Evolutionary conservation across 1,140 invertebrate species (phyloP), one percentile per base, ranked within the genome.

Genomic region (Drosophila nikananu): DNA sequence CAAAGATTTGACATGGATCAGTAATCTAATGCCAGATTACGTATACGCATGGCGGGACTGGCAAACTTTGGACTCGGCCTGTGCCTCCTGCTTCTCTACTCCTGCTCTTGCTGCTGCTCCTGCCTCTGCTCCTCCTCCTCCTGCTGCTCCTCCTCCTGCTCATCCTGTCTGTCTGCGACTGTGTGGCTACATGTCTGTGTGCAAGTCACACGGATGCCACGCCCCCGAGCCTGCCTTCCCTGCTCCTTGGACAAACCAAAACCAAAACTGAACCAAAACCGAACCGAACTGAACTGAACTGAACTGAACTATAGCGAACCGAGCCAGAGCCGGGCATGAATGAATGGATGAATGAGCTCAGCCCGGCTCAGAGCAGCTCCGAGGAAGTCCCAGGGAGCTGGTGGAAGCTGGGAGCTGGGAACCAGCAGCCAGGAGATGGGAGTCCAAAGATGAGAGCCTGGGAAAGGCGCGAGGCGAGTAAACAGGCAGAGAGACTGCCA

Each of bases 1-100:
- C 91, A 87, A 87, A 92, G 91, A 92, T 92, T 92, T 92, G 91
- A 92, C 91, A 92, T 92, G 91, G 91, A 92, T 92, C 91, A 92
- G 91, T 92, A 92, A 92, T 92, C 91, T 92, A 92, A 92, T 92
- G 76, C 91, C 91, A 92, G 91, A 92, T 92, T 92, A 92, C 89
- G 83, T 91, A 92, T 92, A 90, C 87, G 90, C 84, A 92, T 92
- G 91, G 83, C 75, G 81, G 73, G 83, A 76, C 80, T 63, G 68
- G 80, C 60, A 77, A 83, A 64, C 71, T 73, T 84, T 72, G 76
- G 65, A 48, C 77, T 57, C 59, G 46, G 67, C 23, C 55, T 23
- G 10, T 12, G 10, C 37, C 46, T 35, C 32, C 41, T 42, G 12
- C 32, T 9, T 23, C 13, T 12, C 6, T 9, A 8, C 30, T 15